Evolutionary conservation across 2,113 vertebrate species (phyloP).

Genomic region (Apteryx owenii): DNA sequence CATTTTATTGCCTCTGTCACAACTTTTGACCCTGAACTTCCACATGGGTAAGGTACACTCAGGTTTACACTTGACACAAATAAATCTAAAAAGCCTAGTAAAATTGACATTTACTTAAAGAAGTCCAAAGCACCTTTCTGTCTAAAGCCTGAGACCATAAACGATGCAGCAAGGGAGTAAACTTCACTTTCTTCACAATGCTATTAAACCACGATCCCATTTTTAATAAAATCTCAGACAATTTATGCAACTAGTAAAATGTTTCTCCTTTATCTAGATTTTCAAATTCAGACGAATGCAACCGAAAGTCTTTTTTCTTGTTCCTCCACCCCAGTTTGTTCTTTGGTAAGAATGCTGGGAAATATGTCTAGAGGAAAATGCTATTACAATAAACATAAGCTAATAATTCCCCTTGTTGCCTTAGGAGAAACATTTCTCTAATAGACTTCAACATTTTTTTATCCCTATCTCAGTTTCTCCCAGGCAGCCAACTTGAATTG

Average conservation of each 20-base stretch:
- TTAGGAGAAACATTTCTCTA: background rate
- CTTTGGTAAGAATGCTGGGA: background rate
- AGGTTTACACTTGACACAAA: background rate
- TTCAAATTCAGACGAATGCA: background rate
- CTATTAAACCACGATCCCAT: background rate
- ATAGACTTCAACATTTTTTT: background rate
- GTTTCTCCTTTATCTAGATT: background rate
- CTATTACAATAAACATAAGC: background rate
- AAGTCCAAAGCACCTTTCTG: background rate
- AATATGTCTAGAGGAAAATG: background rate
- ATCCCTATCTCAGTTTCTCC: background rate
- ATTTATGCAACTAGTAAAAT: background rate
- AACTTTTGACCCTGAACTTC: background rate
- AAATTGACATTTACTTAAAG: background rate
- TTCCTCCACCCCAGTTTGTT: background rate
- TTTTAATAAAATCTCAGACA: background rate
- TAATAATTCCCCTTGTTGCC: background rate
- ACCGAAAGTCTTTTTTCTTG: background rate
- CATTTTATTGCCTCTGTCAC: background rate
- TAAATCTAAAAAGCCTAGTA: background rate
- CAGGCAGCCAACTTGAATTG: background rate
- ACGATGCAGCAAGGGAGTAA: background rate
- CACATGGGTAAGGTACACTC: background rate
- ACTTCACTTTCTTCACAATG: background rate
- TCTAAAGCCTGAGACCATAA: background rate